These are phyloP conservation scores for Platycheirus albimanus DNA, from an alignment of 2,888 invertebrate species.

Conservation along the genomic window DNA sequence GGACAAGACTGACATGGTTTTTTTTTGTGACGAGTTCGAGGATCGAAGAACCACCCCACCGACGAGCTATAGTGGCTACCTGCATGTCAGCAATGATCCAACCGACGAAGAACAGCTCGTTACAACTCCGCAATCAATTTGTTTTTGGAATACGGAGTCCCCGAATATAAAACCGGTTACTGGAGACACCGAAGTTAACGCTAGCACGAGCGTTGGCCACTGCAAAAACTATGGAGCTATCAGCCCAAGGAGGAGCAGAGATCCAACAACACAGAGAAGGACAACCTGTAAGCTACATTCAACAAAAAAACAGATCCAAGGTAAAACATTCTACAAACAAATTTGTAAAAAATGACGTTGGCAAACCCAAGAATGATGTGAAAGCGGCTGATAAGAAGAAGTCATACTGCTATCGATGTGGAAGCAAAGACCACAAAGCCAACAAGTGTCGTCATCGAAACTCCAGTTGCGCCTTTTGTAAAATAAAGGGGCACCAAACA, in stretches of 20 bases:
- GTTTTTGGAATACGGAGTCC: constrained; percentile 34
- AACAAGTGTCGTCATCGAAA: constrained; percentile 18
- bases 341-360: not conserved
- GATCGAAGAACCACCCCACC: too few species aligned
- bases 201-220: not conserved
- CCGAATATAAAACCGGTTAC: constrained; percentile 20
- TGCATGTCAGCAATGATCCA: too few species aligned
- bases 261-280: too few species aligned
- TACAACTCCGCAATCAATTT: constrained; percentile 44
- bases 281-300: too few species aligned
- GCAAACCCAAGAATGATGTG: not conserved
- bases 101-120: too few species aligned
- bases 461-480: constrained; percentile 9
- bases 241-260: too few species aligned
- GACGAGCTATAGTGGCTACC: too few species aligned
- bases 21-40: too few species aligned
- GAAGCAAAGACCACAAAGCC: too few species aligned
- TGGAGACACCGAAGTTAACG: constrained; percentile 19
- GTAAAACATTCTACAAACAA: constrained; percentile 19
- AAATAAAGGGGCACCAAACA: constrained; percentile 16
- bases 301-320: constrained; percentile 21
- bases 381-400: constrained; percentile 24
- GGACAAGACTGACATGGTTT: too few species aligned
- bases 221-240: too few species aligned
- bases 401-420: constrained; percentile 24